Evolutionary conservation across 2,113 vertebrate genomes (phyloP).

Genomic region (Nesoenas mayeri): DNA sequence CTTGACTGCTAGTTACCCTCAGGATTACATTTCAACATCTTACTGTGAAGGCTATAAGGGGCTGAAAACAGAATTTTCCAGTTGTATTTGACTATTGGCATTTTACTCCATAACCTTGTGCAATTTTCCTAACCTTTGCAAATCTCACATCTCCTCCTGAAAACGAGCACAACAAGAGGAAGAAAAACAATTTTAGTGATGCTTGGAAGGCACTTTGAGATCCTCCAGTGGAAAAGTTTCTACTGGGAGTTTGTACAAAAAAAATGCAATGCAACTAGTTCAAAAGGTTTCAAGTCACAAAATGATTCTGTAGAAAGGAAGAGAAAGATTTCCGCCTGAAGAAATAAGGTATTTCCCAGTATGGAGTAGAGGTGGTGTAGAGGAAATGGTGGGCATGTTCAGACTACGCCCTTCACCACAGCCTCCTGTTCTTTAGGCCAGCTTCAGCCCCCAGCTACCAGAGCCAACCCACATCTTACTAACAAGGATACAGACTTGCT

Average conservation of each 20-base stretch:
- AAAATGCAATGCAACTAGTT: background rate
- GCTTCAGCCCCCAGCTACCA: background rate
- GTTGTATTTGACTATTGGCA: background rate
- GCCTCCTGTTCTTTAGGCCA: background rate
- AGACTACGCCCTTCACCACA: background rate
- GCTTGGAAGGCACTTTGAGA: background rate
- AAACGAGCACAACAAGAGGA: background rate
- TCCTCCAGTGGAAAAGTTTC: background rate
- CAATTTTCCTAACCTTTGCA: background rate
- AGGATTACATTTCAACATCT: background rate
- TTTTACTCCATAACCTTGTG: background rate
- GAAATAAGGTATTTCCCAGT: accelerated
- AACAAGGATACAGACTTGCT: background rate
- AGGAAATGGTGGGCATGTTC: background rate
- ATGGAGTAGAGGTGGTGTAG: accelerated
- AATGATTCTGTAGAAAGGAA: background rate
- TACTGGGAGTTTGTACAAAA: background rate
- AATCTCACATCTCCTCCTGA: background rate
- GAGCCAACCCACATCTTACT: background rate
- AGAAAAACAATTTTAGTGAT: background rate
- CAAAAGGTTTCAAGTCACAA: background rate
- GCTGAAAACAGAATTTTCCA: background rate
- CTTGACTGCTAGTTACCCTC: background rate
- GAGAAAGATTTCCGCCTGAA: background rate
- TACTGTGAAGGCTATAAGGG: background rate